Evolutionary conservation across 2,888 invertebrate species (phyloP).

Genomic region (Thyatira batis): DNA sequence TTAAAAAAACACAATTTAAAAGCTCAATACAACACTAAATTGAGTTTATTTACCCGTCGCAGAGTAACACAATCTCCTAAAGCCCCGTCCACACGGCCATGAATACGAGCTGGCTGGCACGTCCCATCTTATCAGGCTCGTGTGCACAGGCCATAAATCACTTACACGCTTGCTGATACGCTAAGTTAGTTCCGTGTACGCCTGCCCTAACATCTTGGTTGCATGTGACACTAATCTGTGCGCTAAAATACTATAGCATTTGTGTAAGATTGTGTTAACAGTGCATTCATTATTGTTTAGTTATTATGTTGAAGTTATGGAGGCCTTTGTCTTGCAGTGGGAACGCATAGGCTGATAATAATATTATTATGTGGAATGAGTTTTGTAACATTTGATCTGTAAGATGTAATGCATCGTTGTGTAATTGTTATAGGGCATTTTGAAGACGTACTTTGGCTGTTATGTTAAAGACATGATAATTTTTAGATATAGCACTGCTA

Average conservation of each 20-base stretch:
- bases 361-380: no score
- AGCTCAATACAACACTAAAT: not conserved
- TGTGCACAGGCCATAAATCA: slow-evolving; percentile 48
- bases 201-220: slow-evolving; percentile 31
- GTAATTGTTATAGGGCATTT: no score
- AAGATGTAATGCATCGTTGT: no score
- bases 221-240: slow-evolving; percentile 1
- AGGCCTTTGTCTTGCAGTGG: no score
- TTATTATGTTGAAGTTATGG: no score
- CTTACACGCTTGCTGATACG: slow-evolving; percentile 32
- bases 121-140: slow-evolving; percentile 3
- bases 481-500: no score
- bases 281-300: no score
- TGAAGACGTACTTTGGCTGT: no score
- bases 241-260: not conserved
- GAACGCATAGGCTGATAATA: no score
- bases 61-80: slow-evolving; percentile 17
- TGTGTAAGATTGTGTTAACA: not conserved
- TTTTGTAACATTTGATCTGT: no score
- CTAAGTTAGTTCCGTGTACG: slow-evolving; percentile 21
- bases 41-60: not conserved
- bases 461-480: no score
- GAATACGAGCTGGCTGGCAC: not conserved
- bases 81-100: slow-evolving; percentile 27
- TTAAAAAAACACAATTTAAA: not conserved